phyloP scores from a whole-genome alignment of 2,797 vertebrate genomes.

The Coreius guichenoti region DNA sequence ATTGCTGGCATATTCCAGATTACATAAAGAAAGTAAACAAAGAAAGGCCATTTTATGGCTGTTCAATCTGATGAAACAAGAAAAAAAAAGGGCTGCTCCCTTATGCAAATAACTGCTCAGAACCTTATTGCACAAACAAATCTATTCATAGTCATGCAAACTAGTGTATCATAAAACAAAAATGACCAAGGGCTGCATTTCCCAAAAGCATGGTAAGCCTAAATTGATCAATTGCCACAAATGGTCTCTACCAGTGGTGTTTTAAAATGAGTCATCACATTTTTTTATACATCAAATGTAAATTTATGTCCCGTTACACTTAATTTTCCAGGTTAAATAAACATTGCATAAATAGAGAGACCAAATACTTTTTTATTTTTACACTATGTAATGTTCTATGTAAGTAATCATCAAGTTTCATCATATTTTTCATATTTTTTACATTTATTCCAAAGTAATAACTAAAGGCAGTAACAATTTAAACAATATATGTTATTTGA shows the following conservation, averaged over 20 bases:
- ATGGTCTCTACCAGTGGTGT: not conserved
- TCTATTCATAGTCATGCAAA: constrained; percentile 76
- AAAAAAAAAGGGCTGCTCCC: constrained; percentile 31
- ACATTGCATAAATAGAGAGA: too few species aligned
- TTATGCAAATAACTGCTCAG: constrained; percentile 66
- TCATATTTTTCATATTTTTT: too few species aligned
- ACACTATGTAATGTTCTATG: too few species aligned
- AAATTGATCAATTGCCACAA: not conserved
- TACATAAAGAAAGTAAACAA: constrained; percentile 10
- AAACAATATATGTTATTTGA: too few species aligned
- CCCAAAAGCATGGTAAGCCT: not conserved
- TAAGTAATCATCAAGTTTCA: too few species aligned
- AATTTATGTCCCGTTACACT: too few species aligned
- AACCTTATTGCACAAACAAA: constrained; percentile 76
- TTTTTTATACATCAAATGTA: too few species aligned
- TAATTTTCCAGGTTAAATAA: too few species aligned
- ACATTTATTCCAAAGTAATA: too few species aligned
- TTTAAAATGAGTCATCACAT: too few species aligned
- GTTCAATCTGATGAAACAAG: constrained; percentile 2
- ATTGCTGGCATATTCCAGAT: not conserved
- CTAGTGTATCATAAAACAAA: constrained; percentile 20
- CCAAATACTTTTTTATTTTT: too few species aligned
- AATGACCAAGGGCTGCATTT: not conserved
- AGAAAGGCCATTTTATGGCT: constrained; percentile 1
- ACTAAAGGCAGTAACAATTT: too few species aligned